These are phyloP conservation scores for Prietella phreatophila DNA, from an alignment of 2,113 vertebrate genomes.

Conservation along the genomic window DNA sequence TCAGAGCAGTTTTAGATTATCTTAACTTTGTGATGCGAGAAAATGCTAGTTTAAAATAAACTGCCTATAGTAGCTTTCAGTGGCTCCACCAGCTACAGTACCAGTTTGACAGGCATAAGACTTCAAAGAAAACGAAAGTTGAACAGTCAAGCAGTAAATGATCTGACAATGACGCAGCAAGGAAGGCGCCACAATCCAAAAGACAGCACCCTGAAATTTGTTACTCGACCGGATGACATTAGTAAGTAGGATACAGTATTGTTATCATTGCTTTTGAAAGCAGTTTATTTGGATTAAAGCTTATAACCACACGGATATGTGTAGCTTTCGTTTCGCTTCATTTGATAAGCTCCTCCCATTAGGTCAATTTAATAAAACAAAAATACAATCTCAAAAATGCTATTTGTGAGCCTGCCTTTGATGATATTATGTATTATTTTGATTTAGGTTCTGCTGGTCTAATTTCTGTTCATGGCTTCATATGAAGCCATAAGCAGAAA, in stretches of 20 bases:
- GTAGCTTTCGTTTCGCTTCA: not conserved
- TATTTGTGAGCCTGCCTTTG: not conserved
- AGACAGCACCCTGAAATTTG: slow-evolving; percentile 12
- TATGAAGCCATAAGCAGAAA: too few relatives aligned
- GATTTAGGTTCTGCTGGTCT: too few relatives aligned
- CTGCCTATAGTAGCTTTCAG: not conserved
- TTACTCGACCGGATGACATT: not conserved
- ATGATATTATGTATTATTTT: not conserved
- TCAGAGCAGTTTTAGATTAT: not conserved
- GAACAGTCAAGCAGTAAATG: not conserved
- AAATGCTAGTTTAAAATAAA: not conserved
- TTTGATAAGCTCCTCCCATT: not conserved
- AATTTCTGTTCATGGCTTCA: too few relatives aligned
- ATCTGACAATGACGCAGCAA: not conserved
- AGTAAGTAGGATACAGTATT: not conserved
- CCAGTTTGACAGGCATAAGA: not conserved
- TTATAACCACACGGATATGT: not conserved
- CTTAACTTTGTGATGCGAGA: not conserved
- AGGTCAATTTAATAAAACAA: not conserved
- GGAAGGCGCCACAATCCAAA: not conserved
- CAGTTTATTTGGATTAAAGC: not conserved
- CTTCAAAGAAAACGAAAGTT: not conserved
- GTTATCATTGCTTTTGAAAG: not conserved
- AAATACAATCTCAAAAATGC: not conserved
- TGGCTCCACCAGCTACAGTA: not conserved